Base-by-base conservation (phyloP, 2,797 vertebrate genomes). In the Limnodromus scolopaceus region DNA sequence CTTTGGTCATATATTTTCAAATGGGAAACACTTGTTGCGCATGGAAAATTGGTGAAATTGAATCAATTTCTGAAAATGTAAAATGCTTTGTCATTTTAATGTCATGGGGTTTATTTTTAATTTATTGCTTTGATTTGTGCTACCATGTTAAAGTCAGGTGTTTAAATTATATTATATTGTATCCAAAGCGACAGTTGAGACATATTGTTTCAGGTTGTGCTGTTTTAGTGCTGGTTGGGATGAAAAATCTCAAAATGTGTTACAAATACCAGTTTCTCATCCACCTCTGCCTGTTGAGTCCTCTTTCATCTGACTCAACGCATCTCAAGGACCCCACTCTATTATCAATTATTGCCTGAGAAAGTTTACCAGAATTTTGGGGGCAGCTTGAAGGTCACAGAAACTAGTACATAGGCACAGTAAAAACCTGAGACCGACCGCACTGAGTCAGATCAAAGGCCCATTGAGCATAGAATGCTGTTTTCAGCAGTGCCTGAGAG, bases 401-500 rank as follows among this genome's bases (percentile, higher is more conserved):
- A 66, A 92, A 75, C 30, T 28, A 10, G 18, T 54, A 30, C 23
- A 53, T 1, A 46, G 30, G 19, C 2, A 0, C n/a, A 61, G 24
- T 65, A 41, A 86, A 66, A 84, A 84, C 13, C 11, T 46, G 12
- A 68, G 39, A 46, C 36, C 0, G 0, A 55, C 83, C 3, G 0
- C 57, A 41, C 46, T 84, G 80, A 94, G 45, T 92, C 77, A 94
- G 63, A 76, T 92, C 48, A 86, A 84, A 82, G 63, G 6, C 43
- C 54, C n/a, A 5, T 68, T 87, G 60, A 87, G 36, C 45, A 76
- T 54, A 69, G 43, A 91, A 70, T 51, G n/a, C 22, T 79, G 24
- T 46, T 87, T 92, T 63, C 80, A 89, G 49, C 58, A 69, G 57
- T 38, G 65, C 24, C 51, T 88, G 32, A 51, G 57, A 69, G 16